Conservation (phyloP, 2,797 vertebrate genomes). For the Aselliscus stoliczkanus region DNA sequence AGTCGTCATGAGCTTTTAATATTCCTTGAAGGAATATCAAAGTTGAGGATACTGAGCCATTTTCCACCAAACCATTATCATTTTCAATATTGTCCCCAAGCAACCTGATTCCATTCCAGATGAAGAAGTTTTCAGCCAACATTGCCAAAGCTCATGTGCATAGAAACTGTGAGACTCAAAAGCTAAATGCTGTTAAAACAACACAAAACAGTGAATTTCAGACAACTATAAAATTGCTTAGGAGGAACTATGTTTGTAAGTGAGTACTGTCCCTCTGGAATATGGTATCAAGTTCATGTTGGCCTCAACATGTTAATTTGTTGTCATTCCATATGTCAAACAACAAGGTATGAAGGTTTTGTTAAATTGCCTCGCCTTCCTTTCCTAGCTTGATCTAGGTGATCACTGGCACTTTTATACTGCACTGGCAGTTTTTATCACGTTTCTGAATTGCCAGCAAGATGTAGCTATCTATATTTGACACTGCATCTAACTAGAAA, state of each 20-base stretch:
- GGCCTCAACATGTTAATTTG: not conserved
- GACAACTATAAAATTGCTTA: not conserved
- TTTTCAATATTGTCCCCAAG: constrained; percentile 24
- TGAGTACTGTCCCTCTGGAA: not conserved
- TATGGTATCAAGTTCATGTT: not conserved
- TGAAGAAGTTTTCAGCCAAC: not conserved
- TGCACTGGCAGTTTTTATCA: not conserved
- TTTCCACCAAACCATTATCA: constrained; percentile 32
- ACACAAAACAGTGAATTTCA: not conserved
- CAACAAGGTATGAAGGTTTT: not conserved
- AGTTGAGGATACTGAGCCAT: constrained; percentile 39
- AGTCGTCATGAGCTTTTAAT: constrained; percentile 35
- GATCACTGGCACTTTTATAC: not conserved
- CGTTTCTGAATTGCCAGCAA: not conserved
- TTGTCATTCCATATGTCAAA: not conserved
- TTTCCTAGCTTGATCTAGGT: not conserved
- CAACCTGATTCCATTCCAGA: constrained; percentile 41
- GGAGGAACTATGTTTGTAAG: not conserved
- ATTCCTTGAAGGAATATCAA: constrained; percentile 64
- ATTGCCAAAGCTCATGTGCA: not conserved
- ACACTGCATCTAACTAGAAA: not conserved
- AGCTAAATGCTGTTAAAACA: not conserved
- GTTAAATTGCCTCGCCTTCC: not conserved
- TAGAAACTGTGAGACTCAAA: constrained; percentile 35
- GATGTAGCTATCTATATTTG: not conserved